These are phyloP conservation scores for Cosmia pyralina DNA, from an alignment of 2,888 invertebrate species.

Conservation along the genomic window DNA sequence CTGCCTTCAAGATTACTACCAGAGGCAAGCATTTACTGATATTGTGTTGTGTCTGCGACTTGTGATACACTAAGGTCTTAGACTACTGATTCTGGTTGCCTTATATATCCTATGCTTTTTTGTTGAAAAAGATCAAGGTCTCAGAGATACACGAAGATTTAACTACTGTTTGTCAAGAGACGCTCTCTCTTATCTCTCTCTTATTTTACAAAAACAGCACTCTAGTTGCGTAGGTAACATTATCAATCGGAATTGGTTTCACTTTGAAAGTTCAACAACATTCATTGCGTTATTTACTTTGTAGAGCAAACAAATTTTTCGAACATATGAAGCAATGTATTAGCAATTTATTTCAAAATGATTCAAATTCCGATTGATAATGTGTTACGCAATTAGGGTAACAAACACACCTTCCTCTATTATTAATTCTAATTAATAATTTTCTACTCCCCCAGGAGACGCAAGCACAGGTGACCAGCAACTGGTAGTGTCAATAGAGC, in stretches of 20 bases:
- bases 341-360: too few species aligned
- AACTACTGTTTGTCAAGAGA: neutral
- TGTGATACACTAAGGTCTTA: neutral
- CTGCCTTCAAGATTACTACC: constrained; percentile 96
- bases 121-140: neutral
- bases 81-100: neutral
- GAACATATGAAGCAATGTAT: too few species aligned
- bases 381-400: too few species aligned
- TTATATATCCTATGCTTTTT: neutral
- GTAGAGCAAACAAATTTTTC: too few species aligned
- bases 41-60: neutral
- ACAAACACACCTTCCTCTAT: neutral
- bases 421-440: neutral
- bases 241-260: too few species aligned
- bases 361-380: too few species aligned
- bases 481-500: constrained; percentile 97
- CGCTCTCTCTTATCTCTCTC: neutral
- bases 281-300: too few species aligned
- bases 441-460: constrained; percentile 91
- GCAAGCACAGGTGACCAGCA: constrained; percentile 96
- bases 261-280: too few species aligned
- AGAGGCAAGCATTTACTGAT: constrained; percentile 89
- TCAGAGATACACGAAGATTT: neutral
- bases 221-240: too few species aligned
- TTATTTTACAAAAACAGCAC: neutral